These are phyloP conservation scores for Neomonachus schauinslandi DNA, from an alignment of 2,113 vertebrate genomes.

Conservation along the genomic window DNA sequence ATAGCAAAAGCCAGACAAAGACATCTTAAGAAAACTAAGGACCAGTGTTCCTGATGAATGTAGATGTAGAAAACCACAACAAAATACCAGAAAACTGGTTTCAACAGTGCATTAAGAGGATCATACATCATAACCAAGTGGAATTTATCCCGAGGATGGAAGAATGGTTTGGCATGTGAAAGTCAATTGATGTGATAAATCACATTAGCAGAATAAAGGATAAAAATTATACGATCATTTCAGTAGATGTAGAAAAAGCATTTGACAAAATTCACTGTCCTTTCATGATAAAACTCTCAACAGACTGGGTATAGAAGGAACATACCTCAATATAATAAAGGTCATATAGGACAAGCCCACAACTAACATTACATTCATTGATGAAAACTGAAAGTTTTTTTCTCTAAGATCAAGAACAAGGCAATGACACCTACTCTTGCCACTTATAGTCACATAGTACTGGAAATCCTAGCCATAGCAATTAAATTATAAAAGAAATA, in stretches of 20 bases:
- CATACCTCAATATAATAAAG: background rate
- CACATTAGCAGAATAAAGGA: background rate
- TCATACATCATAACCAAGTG: background rate
- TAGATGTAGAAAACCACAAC: background rate
- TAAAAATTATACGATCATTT: background rate
- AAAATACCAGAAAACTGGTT: background rate
- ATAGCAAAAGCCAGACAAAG: background rate
- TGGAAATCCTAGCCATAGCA: background rate
- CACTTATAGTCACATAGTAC: background rate
- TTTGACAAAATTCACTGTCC: background rate
- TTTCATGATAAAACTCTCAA: background rate
- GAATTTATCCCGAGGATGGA: background rate
- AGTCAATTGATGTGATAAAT: background rate
- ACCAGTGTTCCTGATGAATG: background rate
- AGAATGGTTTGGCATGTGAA: background rate
- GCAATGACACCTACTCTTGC: background rate
- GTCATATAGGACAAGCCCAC: background rate
- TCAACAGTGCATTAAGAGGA: background rate
- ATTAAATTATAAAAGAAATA: background rate
- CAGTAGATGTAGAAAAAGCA: background rate
- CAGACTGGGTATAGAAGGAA: background rate
- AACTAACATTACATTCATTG: background rate
- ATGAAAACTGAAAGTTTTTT: background rate
- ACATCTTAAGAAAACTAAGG: background rate
- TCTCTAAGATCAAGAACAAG: background rate